Conservation (phyloP, 1,140 invertebrate genomes). For the Manduca sexta region DNA sequence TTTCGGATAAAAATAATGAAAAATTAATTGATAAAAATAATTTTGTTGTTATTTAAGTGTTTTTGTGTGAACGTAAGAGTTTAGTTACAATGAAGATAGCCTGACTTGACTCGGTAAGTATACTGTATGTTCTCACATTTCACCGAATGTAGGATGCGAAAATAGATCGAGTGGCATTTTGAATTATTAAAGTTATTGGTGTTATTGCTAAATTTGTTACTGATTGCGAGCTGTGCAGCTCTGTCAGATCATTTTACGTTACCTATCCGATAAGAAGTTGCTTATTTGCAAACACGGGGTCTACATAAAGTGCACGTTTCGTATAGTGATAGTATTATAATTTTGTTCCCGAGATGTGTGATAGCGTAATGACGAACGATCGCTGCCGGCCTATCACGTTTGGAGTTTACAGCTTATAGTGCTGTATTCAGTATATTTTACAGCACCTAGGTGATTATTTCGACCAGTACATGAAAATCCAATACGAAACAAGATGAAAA, state of each 20-base stretch:
- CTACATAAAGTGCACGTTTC: too few species aligned
- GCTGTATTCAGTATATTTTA: too few species aligned
- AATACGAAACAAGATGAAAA: too few species aligned
- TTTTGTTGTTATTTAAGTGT: constrained; percentile 20
- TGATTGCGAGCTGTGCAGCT: not conserved
- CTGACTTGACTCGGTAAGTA: constrained; percentile 7
- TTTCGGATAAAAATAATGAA: constrained; percentile 36
- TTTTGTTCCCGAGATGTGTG: too few species aligned
- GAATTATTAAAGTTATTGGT: constrained; percentile 25
- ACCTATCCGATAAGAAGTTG: not conserved
- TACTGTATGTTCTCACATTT: constrained; percentile 4
- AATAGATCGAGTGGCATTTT: constrained; percentile 42
- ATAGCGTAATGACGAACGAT: too few species aligned
- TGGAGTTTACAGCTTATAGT: too few species aligned
- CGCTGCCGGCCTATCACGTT: too few species aligned
- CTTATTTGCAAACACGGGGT: not conserved
- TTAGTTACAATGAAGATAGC: not conserved
- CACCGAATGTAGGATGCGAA: constrained; percentile 26
- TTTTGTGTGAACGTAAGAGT: constrained; percentile 5
- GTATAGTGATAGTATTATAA: too few species aligned
- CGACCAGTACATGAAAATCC: too few species aligned
- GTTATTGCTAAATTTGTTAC: constrained; percentile 12
- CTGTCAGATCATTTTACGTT: not conserved
- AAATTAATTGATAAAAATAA: constrained; percentile 23
- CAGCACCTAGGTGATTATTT: too few species aligned